Evolutionary conservation across 2,797 vertebrate species (phyloP), one percentile per base, ranked within the genome.

Genomic region (Urocyon cinereoargenteus): DNA sequence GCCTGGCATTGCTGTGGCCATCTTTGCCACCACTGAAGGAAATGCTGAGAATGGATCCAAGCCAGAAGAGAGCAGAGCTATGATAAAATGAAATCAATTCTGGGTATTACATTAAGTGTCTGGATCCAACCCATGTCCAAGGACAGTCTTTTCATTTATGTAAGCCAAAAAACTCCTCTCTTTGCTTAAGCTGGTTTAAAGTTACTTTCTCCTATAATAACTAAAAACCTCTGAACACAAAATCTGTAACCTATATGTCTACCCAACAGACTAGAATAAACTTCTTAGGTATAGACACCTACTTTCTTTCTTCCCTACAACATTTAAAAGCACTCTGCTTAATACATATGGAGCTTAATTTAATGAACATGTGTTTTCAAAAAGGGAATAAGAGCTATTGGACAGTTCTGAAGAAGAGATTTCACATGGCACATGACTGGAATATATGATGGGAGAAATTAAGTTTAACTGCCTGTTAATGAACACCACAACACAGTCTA

Each of bases 261-360:
- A 93, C 26, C 31, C 45, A 88, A 88, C 2, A 61, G 36, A 78
- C 51, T 68, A 96, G 79, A 86, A 88, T 86, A 81, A 79, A 21
- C 64, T 73, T 61, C 86, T 91, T 73, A 91, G 68, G 19, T 70
- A 22, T 61, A 61, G 55, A 77, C 18, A 45, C 6, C 34, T 55
- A 79, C 36, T 91, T 87, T 19, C 64, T 82, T 62, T 55, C 21
- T 78, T 79, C 13, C n/a, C n/a, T 36, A 79, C 31, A 90, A 53
- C 53, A 91, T 75, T 84, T 90, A 94, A 90, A 92, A 51, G 13
- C 18, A 92, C 34, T 28, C 64, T 84, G 75, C 62, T 86, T 93
- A 96, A 75, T 83, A 94, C 86, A 89, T 34, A 88, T 3, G 34
- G 3, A 95, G 62, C 34, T 70, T 81, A 91, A 82, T 59, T 90